Conservation (phyloP, 2,113 vertebrate genomes). For the Ammospiza nelsoni region DNA sequence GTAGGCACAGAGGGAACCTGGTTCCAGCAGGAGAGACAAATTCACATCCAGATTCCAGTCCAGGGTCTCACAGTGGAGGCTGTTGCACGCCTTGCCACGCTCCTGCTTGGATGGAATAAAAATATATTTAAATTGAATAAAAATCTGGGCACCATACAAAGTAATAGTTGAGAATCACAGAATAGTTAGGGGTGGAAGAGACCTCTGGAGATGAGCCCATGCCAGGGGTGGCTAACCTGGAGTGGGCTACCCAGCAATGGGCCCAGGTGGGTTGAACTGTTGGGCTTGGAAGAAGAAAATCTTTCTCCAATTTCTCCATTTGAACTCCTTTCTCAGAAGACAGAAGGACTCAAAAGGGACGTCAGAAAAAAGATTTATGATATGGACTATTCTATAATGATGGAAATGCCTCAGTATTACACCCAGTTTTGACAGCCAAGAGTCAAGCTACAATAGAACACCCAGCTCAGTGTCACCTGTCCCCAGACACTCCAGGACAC, state of each 20-base stretch:
- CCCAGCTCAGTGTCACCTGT: not conserved
- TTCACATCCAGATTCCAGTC: not conserved
- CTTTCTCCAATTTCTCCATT: not conserved
- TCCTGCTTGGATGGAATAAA: not conserved
- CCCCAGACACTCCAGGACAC: not conserved
- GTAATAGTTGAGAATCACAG: not conserved
- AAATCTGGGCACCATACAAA: not conserved
- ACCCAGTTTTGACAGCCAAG: not conserved
- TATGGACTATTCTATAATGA: not conserved
- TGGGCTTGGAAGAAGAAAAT: not conserved
- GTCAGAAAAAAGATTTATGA: not conserved
- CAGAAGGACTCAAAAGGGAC: not conserved
- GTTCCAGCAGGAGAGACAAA: not conserved
- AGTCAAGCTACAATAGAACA: not conserved
- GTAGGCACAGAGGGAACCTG: not conserved
- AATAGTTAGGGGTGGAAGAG: not conserved
- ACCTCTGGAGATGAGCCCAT: not conserved
- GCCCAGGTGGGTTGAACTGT: not conserved
- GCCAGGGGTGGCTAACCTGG: not conserved
- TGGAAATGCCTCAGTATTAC: not conserved
- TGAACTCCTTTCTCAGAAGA: not conserved
- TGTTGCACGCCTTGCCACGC: not conserved
- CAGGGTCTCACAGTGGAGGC: not conserved
- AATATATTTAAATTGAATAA: not conserved
- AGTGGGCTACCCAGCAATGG: not conserved